A percentile compares a stretch with the other conserved stretches of the same genome.
Conservation (phyloP, 2,797 vertebrate genomes). For the Amblyraja radiata region DNA sequence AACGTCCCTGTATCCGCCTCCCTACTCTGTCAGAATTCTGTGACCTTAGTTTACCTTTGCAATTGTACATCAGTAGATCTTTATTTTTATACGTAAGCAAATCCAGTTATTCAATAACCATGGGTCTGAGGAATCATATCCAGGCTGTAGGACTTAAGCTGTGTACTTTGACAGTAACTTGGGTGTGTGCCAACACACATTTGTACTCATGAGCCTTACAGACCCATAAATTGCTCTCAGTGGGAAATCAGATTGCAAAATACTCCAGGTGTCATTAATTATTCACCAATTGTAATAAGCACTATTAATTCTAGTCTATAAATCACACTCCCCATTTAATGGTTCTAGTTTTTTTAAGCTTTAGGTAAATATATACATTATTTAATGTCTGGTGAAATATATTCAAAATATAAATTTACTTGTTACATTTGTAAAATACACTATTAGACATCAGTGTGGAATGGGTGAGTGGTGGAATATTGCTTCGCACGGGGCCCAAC, state of each 20-base stretch:
- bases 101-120: background rate
- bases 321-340: background rate
- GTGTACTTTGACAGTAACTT: background rate
- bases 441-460: background rate
- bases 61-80: background rate
- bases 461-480: no score
- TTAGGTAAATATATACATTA: background rate
- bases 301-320: background rate
- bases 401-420: background rate
- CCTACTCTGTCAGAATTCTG: background rate
- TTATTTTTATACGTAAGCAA: background rate
- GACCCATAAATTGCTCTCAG: background rate
- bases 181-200: background rate
- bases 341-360: background rate
- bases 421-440: background rate
- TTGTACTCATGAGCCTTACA: background rate
- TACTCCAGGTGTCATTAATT: conserved; percentile 26
- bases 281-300: background rate
- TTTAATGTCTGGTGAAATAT: background rate
- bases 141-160: background rate
- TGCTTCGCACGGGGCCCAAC: no score
- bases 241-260: conserved; percentile 26
- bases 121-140: background rate
- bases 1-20: background rate
- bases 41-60: background rate